Base-by-base conservation (phyloP, 2,113 vertebrate genomes). In the Pogonocichla stellata region DNA sequence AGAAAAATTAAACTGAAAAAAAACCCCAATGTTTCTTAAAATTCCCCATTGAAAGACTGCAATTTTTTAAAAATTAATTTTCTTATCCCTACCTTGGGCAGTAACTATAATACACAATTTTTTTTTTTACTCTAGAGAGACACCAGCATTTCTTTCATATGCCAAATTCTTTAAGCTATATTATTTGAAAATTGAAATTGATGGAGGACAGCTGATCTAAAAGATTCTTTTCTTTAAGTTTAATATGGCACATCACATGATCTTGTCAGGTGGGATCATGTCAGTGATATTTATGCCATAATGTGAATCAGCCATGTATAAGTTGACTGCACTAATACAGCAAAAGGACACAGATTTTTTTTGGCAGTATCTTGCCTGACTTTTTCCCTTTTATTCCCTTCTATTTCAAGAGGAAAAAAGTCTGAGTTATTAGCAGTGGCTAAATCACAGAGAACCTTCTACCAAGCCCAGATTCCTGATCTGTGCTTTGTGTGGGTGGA, bases 221-320 rank as follows among this genome's bases (percentile, higher is more conserved):
- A 90, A 90, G 77, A 94, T 97, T 93, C 54, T 88, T 93, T 96
- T 93, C 69, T 92, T 66, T 90, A 96, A 95, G 79, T 96, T 96
- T 95, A 88, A 94, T 93, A 78, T 64, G 88, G 71, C 61, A 42
- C 62, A 83, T 92, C 94, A 96, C 88, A 81, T 87, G 88, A 85
- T 93, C 91, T 92, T 97, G 96, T 96, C 95, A 87, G 93, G 90
- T 89, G 91, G 83, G 88, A 96, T 97, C 89, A 93, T 56, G 80
- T 96, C 96, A 96, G 26, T 33, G 74, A 56, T 86, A 74, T 87
- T 91, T 73, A 29, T 70, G 74, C 77, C 66, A 58, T 51, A 85
- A 89, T 8, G 33, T 45, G 91, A 89, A 74, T 80, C 86, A 84
- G 80, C 69, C 86, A 60, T 22, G 29, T 72, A 67, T 31, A 78